Evolutionary conservation across 1,140 invertebrate genomes (phyloP).

Genomic region (Limonius californicus): DNA sequence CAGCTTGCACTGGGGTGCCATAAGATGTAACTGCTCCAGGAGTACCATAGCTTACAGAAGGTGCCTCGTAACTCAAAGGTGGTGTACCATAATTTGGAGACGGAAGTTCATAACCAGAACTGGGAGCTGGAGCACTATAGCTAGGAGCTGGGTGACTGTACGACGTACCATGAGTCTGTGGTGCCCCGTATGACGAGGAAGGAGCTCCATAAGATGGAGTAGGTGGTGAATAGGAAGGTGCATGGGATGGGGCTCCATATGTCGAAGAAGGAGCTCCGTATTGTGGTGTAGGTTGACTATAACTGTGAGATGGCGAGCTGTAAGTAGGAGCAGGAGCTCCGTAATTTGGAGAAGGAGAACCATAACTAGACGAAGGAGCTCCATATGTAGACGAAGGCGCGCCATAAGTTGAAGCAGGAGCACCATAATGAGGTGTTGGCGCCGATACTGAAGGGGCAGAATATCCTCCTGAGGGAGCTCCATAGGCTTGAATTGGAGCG

Average conservation of each 20-base stretch:
- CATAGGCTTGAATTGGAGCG: not conserved
- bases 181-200: not conserved
- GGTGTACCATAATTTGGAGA: not conserved
- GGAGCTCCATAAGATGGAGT: not conserved
- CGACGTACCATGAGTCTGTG: too few species aligned
- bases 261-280: not conserved
- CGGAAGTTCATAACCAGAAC: not conserved
- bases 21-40: constrained; percentile 7
- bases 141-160: not conserved
- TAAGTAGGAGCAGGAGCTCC: not conserved
- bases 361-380: not conserved
- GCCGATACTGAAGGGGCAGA: too few species aligned
- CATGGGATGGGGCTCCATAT: not conserved
- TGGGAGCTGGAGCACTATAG: not conserved
- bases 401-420: not conserved
- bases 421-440: not conserved
- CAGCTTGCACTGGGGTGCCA: not conserved
- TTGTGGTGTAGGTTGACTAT: too few species aligned
- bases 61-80: not conserved
- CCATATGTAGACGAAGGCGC: not conserved
- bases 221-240: not conserved
- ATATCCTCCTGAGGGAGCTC: not conserved
- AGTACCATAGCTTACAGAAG: not conserved
- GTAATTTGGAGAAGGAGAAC: not conserved
- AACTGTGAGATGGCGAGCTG: not conserved